Base-by-base conservation (phyloP, 2,113 vertebrate genomes). In the Narcine bancroftii region DNA sequence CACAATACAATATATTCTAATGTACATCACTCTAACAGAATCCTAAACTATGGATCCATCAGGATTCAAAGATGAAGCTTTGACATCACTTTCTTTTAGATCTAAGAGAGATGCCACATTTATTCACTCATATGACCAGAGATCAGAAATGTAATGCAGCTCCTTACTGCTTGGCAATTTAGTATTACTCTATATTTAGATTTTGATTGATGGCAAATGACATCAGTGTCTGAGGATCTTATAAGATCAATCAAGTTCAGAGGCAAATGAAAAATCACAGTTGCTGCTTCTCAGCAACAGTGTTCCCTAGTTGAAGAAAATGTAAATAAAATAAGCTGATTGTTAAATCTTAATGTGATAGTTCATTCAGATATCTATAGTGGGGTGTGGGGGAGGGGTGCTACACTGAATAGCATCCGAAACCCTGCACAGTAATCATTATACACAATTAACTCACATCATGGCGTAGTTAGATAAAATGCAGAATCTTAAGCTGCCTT, bases 161-260 rank as follows among this genome's bases (percentile, higher is more conserved):
- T 87, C 81, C 36, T 87, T 87, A n/a, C 17, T 87, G 6, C 33
- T 87, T 19, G 6, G 36, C 53, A 87, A 87, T 63, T 63, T 56
- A 60, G 13, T 85, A 56, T 36, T 87, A 87, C 5, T 87, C 81
- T 87, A 87, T 87, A 60, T 87, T 87, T 87, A 87, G 53, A 60
- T 87, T 87, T 87, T 87, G 81, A 87, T 87, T 87, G 81, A 87
- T 87, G 53, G 81, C 81, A 87, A 60, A 87, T 60, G 81, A 87
- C 81, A 53, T 83, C 79, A 87, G 81, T 36, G 53, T 87, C 60
- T 87, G 81, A 87, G 19, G 53, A 87, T 87, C 53, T 56, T 87
- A 87, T n/a, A 87, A 39, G 33, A 63, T 1, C 33, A 1, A 69
- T 87, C 11, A n/a, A 87, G 50, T 60, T 85, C 81, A 85, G 81